These are phyloP conservation scores for Lepeophtheirus salmonis DNA, from an alignment of 1,140 invertebrate genomes.

Conservation along the genomic window DNA sequence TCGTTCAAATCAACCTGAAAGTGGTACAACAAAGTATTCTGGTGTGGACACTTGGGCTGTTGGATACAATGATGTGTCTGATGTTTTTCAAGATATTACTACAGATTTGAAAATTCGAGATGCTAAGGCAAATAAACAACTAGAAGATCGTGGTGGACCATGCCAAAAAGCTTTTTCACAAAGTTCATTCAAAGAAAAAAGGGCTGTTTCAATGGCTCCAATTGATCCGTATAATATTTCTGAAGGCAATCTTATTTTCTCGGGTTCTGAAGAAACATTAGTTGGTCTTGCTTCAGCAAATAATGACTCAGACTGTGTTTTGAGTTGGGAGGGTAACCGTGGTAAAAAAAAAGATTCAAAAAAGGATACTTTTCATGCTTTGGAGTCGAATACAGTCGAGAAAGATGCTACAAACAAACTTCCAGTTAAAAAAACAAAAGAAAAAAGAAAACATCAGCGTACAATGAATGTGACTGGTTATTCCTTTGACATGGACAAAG, in stretches of 20 bases:
- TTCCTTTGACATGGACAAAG: neutral
- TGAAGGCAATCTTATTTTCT: too few relatives aligned
- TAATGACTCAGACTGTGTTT: neutral
- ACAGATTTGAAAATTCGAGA: neutral
- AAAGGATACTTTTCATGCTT: neutral
- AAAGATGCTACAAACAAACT: neutral
- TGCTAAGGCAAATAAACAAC: neutral
- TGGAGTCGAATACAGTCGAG: neutral
- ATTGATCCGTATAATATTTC: too few relatives aligned
- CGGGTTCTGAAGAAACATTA: too few relatives aligned
- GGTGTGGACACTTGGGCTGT: neutral
- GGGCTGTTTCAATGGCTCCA: too few relatives aligned
- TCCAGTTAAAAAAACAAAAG: too few relatives aligned
- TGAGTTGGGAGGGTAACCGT: too few relatives aligned
- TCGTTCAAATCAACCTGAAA: neutral
- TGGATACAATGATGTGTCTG: neutral
- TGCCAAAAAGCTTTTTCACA: neutral
- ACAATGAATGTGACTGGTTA: neutral
- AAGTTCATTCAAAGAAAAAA: neutral
- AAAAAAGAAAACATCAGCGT: neutral
- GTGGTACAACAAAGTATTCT: neutral
- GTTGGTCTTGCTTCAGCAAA: neutral
- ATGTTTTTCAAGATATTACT: neutral
- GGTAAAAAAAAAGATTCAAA: too few relatives aligned
- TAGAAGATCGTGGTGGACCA: too few relatives aligned